These are phyloP conservation scores for Baryphthengus martii DNA, from an alignment of 2,113 vertebrate genomes.

Conservation along the genomic window DNA sequence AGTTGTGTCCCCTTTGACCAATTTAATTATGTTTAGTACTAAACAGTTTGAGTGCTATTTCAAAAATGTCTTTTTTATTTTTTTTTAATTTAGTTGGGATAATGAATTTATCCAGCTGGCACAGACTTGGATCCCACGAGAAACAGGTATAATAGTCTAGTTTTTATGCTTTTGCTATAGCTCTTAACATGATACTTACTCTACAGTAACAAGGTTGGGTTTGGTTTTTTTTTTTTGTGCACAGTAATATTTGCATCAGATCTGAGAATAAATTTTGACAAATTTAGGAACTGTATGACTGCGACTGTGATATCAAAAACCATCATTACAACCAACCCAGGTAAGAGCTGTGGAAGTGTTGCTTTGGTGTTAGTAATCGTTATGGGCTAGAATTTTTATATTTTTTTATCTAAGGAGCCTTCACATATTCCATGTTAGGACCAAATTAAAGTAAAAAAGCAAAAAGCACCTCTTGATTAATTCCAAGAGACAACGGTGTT, in stretches of 20 bases:
- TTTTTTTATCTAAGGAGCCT: neutral
- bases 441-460: neutral
- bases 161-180: conserved; percentile 7
- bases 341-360: conserved; percentile 69
- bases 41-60: neutral
- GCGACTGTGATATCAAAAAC: conserved; percentile 91
- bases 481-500: accelerated
- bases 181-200: neutral
- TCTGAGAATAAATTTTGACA: conserved; percentile 90
- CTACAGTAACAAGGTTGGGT: neutral
- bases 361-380: neutral
- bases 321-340: conserved; percentile 93
- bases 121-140: conserved; percentile 83
- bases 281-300: conserved; percentile 88
- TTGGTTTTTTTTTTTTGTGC: neutral
- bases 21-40: neutral
- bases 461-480: neutral
- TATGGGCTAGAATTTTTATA: neutral
- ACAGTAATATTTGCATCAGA: conserved; percentile 95
- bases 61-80: neutral
- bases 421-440: neutral
- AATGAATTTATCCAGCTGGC: conserved; percentile 87
- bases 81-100: conserved; percentile 85
- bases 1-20: neutral
- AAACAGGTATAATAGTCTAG: conserved; percentile 81